Evolutionary conservation across 2,797 vertebrate genomes (phyloP).

Genomic region (Darevskia mixta): DNA sequence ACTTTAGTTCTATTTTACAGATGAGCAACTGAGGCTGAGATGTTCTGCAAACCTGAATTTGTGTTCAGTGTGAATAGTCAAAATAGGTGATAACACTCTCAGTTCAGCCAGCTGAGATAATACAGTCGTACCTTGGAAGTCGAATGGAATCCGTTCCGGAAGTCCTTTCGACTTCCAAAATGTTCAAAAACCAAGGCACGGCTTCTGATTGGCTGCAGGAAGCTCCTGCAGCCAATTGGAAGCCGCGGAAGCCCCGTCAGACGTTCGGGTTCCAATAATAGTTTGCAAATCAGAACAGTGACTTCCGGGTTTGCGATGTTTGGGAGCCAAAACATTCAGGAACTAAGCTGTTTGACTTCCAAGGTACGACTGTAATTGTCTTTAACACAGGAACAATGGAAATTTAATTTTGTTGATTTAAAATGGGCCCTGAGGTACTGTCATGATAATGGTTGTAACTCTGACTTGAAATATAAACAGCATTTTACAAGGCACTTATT

Average conservation of each 20-base stretch:
- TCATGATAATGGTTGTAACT: background rate
- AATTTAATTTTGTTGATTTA: background rate
- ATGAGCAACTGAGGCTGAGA: background rate
- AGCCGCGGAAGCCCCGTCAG: too few species aligned
- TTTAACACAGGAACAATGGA: background rate
- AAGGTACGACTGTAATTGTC: too few species aligned
- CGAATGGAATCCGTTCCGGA: too few species aligned
- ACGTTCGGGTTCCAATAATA: too few species aligned
- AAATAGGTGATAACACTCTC: background rate
- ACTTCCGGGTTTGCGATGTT: too few species aligned
- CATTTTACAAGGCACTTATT: background rate
- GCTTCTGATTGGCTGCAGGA: too few species aligned
- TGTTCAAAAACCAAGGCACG: rapidly evolving
- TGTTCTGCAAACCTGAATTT: background rate
- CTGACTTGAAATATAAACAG: background rate
- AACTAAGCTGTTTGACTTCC: too few species aligned
- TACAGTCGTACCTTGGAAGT: background rate
- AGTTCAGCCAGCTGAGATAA: background rate
- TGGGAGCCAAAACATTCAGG: too few species aligned
- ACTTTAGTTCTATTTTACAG: background rate
- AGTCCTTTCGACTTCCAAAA: too few species aligned
- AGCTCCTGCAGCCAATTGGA: too few species aligned
- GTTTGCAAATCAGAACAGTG: too few species aligned
- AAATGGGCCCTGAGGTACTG: background rate
- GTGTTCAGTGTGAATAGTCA: background rate